Percentiles rank a stretch among this genome's conserved stretches.
Conservation (phyloP, 2,113 vertebrate genomes). For the Prinia subflava region DNA sequence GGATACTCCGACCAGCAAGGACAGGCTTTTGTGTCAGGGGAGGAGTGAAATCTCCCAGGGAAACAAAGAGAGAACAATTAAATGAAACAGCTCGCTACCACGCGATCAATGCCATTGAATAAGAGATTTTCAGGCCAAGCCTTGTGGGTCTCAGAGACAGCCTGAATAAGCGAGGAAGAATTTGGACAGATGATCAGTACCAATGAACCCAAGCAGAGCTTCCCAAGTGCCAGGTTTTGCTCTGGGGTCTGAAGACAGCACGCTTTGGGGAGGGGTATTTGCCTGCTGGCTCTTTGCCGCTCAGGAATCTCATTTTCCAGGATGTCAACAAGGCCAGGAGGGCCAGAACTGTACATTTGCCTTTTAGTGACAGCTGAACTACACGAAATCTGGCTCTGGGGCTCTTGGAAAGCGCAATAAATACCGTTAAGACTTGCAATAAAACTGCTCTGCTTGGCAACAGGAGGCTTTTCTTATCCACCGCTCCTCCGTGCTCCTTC, state of each 20-base stretch:
- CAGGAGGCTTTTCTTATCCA: neutral
- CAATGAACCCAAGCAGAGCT: neutral
- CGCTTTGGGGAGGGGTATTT: neutral
- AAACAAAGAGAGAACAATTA: neutral
- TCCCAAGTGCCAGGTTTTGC: neutral
- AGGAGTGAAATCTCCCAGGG: neutral
- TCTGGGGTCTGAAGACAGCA: neutral
- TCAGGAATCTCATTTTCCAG: constrained; percentile 12
- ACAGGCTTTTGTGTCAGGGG: neutral
- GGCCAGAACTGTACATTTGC: neutral
- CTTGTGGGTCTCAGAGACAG: neutral
- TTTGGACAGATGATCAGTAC: neutral
- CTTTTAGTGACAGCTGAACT: constrained; percentile 35
- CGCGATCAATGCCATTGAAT: neutral
- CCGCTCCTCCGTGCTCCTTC: fast-evolving
- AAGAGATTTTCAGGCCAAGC: neutral
- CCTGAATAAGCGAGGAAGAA: neutral
- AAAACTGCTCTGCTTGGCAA: neutral
- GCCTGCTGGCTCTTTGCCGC: neutral
- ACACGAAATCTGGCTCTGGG: neutral
- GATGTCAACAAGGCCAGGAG: neutral
- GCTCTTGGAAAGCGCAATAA: constrained; percentile 7
- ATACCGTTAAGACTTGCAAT: neutral
- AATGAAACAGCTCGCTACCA: neutral
- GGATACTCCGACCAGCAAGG: neutral